A percentile compares a stretch with the other conserved stretches of the same genome.
Conservation (phyloP, 2,113 vertebrate genomes). For the Arvicanthis niloticus region DNA sequence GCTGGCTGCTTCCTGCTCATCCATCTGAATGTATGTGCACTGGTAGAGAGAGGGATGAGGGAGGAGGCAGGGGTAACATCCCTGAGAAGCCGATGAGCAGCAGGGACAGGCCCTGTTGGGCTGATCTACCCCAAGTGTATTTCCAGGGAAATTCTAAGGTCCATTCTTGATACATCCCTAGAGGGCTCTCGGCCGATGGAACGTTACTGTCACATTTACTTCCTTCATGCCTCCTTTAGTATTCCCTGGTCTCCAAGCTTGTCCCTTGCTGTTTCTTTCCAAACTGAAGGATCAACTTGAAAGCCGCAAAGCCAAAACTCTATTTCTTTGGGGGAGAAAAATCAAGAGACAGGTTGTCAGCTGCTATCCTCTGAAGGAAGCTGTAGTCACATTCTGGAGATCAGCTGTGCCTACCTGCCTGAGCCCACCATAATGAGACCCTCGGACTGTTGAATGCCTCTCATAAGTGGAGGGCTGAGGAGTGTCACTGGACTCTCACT, state of each 20-base stretch:
- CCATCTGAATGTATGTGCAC: background rate
- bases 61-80: background rate
- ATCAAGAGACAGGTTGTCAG: background rate
- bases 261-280: background rate
- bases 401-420: background rate
- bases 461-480: background rate
- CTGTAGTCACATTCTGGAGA: background rate
- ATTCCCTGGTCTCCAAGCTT: background rate
- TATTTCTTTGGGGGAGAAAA: background rate
- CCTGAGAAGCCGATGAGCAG: no score
- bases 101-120: background rate
- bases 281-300: background rate
- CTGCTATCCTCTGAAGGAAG: background rate
- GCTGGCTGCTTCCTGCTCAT: background rate
- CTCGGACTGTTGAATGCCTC: background rate
- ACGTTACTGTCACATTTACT: rapidly evolving
- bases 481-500: background rate
- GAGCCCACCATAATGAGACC: background rate
- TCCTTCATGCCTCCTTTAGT: background rate
- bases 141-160: background rate
- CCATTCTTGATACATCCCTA: rapidly evolving
- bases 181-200: no score
- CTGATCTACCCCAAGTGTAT: background rate
- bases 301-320: background rate
- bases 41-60: background rate